These are phyloP conservation scores for Hoplodrina ambigua DNA, from an alignment of 2,888 invertebrate genomes.

Conservation along the genomic window DNA sequence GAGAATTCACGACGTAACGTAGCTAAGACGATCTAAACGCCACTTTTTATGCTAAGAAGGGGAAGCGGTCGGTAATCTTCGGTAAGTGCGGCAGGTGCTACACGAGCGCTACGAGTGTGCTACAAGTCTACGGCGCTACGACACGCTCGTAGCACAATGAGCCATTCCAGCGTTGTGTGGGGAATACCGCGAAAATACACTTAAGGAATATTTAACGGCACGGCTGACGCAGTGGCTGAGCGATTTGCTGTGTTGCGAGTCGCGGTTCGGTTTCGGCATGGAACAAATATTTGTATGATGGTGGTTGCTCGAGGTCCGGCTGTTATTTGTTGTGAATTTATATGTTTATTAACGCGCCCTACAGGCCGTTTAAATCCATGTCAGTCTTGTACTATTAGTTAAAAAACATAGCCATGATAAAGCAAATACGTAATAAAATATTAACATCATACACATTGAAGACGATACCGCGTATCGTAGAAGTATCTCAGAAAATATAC, in stretches of 20 bases:
- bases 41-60: conserved; percentile 75
- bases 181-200: conserved; percentile 11
- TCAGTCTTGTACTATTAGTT: no score
- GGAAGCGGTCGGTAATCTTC: conserved; percentile 76
- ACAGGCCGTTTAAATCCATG: no score
- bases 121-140: conserved; percentile 69
- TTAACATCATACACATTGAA: neutral
- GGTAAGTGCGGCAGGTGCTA: conserved; percentile 81
- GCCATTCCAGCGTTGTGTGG: conserved; percentile 23
- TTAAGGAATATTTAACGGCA: neutral
- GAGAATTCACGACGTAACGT: conserved; percentile 51
- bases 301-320: no score
- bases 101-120: conserved; percentile 74
- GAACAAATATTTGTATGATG: no score
- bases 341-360: no score
- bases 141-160: conserved; percentile 52
- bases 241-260: no score
- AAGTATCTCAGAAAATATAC: neutral
- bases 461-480: neutral
- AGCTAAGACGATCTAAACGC: conserved; percentile 62
- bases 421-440: neutral
- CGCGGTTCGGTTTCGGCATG: no score
- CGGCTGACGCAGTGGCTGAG: no score
- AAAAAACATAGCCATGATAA: neutral
- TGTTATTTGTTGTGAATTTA: no score